Base-by-base conservation (phyloP, 2,888 invertebrate genomes). In the Tortricodes alternella region DNA sequence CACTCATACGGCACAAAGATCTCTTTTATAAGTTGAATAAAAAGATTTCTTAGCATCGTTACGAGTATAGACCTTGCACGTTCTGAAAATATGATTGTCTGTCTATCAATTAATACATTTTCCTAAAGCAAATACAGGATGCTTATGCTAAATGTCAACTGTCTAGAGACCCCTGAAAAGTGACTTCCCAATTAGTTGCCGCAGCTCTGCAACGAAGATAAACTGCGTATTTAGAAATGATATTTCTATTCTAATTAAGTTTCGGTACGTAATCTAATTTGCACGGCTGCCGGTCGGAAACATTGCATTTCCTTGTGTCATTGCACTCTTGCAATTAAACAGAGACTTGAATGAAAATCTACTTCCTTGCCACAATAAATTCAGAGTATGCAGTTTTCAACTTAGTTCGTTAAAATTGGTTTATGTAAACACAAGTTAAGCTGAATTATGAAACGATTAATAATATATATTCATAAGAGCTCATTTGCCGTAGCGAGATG, bases 161-260 rank as follows among this genome's bases (percentile, higher is more conserved):
- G n/a, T n/a, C n/a, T n/a, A n/a, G n/a, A n/a, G n/a, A n/a, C n/a
- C n/a, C n/a, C n/a, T n/a, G n/a, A n/a, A n/a, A n/a, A 23, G 39
- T 41, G 32, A 21, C 21, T 32, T 11, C 3, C n/a, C 11, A 41
- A 41, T 41, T 32, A 41, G 34, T 24, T 16, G 9, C 11, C 11
- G 37, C 32, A 9, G 2, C 19, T 29, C 8, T 2, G n/a, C 23
- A 8, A 52, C 23, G 51, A 35, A 43, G 15, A 41, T 23, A 38
- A 38, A 59, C 37, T 50, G 48, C 46, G 46, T 38, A 46, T 37
- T 41, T 53, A 53, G 51, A 52, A 62, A 61, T 65, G 62, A 60
- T 60, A 46, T 46, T 62, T 64, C 63, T 64, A 62, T 66, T 69
- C 64, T 66, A 69, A 70, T 72, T 63, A 66, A 67, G 64, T 63